Percentiles rank a stretch among this genome's conserved stretches.
These are phyloP conservation scores for Deroptyus accipitrinus DNA, from an alignment of 2,113 vertebrate species.

Conservation along the genomic window DNA sequence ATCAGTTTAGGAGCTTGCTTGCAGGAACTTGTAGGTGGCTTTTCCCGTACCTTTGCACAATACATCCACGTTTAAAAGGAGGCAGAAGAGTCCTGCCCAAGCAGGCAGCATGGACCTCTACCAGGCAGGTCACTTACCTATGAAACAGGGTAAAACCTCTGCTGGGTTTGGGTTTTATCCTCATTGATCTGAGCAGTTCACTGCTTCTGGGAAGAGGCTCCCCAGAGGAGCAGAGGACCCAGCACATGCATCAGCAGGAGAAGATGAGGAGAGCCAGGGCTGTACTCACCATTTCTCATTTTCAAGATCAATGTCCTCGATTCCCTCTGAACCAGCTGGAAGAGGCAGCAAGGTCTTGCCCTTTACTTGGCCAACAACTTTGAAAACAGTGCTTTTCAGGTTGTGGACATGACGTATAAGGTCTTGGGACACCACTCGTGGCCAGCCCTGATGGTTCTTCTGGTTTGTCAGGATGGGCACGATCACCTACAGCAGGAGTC, in stretches of 20 bases:
- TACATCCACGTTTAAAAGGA: not conserved
- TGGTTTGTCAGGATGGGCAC: conserved; percentile 82
- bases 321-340: conserved; percentile 75
- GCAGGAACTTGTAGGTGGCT: not conserved
- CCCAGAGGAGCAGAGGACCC: not conserved
- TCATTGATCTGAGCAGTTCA: not conserved
- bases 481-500: conserved; percentile 77
- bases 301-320: conserved; percentile 70
- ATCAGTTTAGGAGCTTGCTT: not conserved
- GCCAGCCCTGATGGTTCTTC: conserved; percentile 84
- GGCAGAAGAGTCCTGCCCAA: not conserved
- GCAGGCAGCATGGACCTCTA: not conserved
- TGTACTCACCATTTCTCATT: conserved; percentile 74
- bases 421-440: conserved; percentile 83
- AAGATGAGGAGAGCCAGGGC: not conserved
- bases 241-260: not conserved
- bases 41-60: not conserved
- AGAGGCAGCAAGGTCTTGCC: conserved; percentile 89
- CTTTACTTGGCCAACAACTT: conserved; percentile 81
- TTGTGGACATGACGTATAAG: conserved; percentile 75
- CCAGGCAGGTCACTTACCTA: not conserved
- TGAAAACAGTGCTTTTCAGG: conserved; percentile 77
- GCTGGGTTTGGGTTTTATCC: not conserved
- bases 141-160: not conserved
- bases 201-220: not conserved